Base-by-base conservation (phyloP, 2,113 vertebrate species). In the Phalacrocorax brasilianus region DNA sequence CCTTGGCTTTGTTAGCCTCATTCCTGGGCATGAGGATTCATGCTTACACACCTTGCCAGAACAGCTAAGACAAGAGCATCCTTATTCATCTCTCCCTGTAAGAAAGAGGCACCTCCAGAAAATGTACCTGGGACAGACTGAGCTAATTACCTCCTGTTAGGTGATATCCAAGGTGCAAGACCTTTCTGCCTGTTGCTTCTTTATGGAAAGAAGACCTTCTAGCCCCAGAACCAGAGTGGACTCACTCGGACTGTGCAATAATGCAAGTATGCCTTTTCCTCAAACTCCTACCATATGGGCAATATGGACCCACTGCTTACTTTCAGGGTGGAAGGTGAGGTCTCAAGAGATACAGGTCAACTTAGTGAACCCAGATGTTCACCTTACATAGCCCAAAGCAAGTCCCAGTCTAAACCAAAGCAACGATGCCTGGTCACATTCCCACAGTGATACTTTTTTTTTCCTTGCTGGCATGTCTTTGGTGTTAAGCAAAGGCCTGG, bases 361-460 rank as follows among this genome's bases (percentile, higher is more conserved):
- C 18, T 72, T n/a, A 11, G 9, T 58, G 63, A 65, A 58, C 11
- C 11, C 56, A 65, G 15, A 22, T 30, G 4, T 52, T 77, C n/a
- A 27, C 26, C 38, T 30, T 22, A n/a, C 0, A 9, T n/a, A 58
- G 50, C 1, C 1, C 91, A 53, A 47, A 88, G 11, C 33, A 71
- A 58, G 6, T 45, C 38, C 38, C 20, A 21, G 40, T 62, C 61
- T 35, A 56, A 63, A 49, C 21, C 35, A 75, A 68, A 62, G 26
- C 4, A n/a, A 4, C 3, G 5, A 24, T 56, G 15, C 49, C 14
- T 32, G 28, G 6, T 75, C n/a, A 27, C 1, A 0, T 44, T 76
- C 13, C 42, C 8, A 1, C 12, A 38, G 35, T 24, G 32, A 30
- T 44, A 24, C 14, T 75, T 65, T 14, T 86, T 81, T 81, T 49